These are phyloP conservation scores for Carettochelys insculpta DNA, from an alignment of 2,113 vertebrate genomes.

Conservation along the genomic window DNA sequence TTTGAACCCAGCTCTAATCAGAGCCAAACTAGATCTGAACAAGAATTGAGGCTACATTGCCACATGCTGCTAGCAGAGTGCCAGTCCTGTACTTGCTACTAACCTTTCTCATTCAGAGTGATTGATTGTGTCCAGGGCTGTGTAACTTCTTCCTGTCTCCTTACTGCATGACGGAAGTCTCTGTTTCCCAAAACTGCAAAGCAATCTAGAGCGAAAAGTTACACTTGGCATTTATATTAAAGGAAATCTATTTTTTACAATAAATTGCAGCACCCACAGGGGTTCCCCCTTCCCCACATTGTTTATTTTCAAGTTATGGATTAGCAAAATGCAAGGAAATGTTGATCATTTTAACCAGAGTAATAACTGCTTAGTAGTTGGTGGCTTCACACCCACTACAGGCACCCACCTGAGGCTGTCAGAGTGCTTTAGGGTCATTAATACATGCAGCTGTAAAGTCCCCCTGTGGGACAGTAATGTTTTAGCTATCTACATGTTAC, in stretches of 20 bases:
- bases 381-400: conserved; percentile 17
- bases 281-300: neutral
- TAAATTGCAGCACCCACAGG: neutral
- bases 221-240: neutral
- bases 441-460: conserved; percentile 14
- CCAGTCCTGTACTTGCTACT: neutral
- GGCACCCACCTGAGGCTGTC: conserved; percentile 35
- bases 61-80: neutral
- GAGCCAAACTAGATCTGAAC: neutral
- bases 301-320: neutral
- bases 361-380: neutral
- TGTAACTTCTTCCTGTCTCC: neutral
- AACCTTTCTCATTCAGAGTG: neutral
- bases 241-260: neutral
- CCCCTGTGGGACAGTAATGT: neutral
- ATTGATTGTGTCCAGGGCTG: neutral
- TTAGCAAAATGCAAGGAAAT: conserved; percentile 8
- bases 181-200: neutral
- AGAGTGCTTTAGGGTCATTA: conserved; percentile 30
- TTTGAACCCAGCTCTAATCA: neutral
- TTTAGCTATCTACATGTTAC: conserved; percentile 48
- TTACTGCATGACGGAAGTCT: neutral
- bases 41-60: neutral
- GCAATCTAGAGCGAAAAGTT: neutral
- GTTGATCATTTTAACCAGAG: neutral